These are phyloP conservation scores for Drosophila histrio DNA, from an alignment of 2,888 invertebrate species.

Conservation along the genomic window DNA sequence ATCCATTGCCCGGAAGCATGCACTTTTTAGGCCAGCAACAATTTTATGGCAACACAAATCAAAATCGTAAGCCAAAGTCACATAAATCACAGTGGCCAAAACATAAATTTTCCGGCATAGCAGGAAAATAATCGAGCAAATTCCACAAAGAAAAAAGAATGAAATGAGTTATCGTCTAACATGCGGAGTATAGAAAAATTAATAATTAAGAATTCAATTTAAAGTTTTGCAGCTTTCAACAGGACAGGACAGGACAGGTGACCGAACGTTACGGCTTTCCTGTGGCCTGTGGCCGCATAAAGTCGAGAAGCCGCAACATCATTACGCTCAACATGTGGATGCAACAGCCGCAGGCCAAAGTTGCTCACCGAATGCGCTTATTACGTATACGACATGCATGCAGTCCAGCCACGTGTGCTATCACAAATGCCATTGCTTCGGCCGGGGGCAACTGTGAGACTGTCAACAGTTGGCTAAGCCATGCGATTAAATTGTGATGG, in stretches of 20 bases:
- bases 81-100: conserved; percentile 51
- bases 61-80: conserved; percentile 40
- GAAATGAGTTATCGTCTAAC: conserved; percentile 29
- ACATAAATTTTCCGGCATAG: conserved; percentile 44
- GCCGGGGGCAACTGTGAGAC: not conserved
- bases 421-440: no score
- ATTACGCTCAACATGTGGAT: conserved; percentile 30
- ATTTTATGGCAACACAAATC: conserved; percentile 58
- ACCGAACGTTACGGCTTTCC: not conserved
- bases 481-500: not conserved
- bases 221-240: conserved; percentile 27
- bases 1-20: conserved; percentile 30
- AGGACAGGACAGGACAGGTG: not conserved
- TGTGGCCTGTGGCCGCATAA: not conserved
- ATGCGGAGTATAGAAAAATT: conserved; percentile 5
- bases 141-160: conserved; percentile 7
- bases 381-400: not conserved
- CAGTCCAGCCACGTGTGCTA: not conserved
- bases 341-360: not conserved
- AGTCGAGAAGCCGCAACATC: conserved; percentile 46
- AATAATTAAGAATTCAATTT: conserved; percentile 54
- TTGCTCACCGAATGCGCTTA: not conserved
- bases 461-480: not conserved
- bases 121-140: conserved; percentile 19
- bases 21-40: conserved; percentile 6